phyloP scores from a whole-genome alignment of 1,140 invertebrate species.

The Drosophila ohnishii region DNA sequence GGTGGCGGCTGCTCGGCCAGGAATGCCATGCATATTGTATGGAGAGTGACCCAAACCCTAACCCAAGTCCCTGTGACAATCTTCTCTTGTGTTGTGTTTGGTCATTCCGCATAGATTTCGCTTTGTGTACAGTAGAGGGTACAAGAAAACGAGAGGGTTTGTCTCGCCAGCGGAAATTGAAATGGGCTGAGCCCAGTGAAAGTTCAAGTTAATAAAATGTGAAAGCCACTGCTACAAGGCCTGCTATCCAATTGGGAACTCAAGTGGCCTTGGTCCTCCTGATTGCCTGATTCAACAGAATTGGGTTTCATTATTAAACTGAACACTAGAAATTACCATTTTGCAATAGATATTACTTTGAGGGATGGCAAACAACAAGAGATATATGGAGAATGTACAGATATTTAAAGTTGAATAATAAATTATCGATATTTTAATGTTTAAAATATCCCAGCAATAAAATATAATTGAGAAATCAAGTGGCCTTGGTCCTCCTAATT shows the following conservation, averaged over 20 bases:
- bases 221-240: constrained; percentile 12
- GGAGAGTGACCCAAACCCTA: constrained; percentile 34
- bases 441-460: too few species aligned
- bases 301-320: background rate
- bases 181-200: background rate
- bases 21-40: constrained; percentile 59
- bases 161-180: constrained; percentile 29
- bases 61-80: constrained; percentile 45
- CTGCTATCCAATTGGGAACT: constrained; percentile 7
- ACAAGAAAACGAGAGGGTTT: background rate
- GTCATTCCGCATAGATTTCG: constrained; percentile 39
- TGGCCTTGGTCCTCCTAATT: background rate
- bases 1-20: constrained; percentile 21
- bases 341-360: background rate
- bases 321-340: background rate
- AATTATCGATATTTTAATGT: too few species aligned
- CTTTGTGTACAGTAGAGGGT: constrained; percentile 34
- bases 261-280: constrained; percentile 3
- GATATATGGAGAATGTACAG: background rate
- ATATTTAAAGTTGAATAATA: background rate
- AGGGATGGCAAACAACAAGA: background rate
- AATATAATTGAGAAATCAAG: constrained; percentile 8
- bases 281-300: background rate
- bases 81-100: constrained; percentile 37
- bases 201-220: constrained; percentile 18